Conservation (phyloP, 2,113 vertebrate species). For the Pseudopodoces humilis region DNA sequence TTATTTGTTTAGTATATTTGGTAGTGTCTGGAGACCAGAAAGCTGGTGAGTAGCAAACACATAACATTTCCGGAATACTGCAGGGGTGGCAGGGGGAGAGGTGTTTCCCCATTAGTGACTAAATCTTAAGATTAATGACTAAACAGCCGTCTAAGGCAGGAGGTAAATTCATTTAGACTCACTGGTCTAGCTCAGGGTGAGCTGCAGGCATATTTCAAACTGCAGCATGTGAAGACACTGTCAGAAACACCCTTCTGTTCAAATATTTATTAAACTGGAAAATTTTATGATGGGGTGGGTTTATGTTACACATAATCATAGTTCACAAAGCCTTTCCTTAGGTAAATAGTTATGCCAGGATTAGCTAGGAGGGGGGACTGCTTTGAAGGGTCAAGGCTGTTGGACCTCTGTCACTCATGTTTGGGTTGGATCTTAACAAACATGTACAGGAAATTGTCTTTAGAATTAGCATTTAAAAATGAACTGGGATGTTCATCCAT, state of each 20-base stretch:
- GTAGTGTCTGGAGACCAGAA: background rate
- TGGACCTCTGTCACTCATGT: background rate
- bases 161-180: background rate
- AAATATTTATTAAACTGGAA: conserved; percentile 33
- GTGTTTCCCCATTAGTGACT: background rate
- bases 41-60: background rate
- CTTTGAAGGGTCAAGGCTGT: background rate
- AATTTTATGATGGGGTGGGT: background rate
- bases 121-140: background rate
- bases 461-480: background rate
- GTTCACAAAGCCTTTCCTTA: background rate
- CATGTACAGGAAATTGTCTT: background rate
- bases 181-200: background rate
- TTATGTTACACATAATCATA: background rate
- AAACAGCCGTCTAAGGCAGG: background rate
- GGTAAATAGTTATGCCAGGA: background rate
- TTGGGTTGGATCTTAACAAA: background rate
- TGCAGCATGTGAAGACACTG: background rate
- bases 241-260: background rate
- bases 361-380: background rate
- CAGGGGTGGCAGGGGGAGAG: too few species aligned
- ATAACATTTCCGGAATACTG: background rate
- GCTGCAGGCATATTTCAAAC: background rate
- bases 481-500: background rate
- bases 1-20: background rate